These are phyloP conservation scores for Eilema depressum DNA, from an alignment of 2,888 invertebrate genomes.

Conservation along the genomic window DNA sequence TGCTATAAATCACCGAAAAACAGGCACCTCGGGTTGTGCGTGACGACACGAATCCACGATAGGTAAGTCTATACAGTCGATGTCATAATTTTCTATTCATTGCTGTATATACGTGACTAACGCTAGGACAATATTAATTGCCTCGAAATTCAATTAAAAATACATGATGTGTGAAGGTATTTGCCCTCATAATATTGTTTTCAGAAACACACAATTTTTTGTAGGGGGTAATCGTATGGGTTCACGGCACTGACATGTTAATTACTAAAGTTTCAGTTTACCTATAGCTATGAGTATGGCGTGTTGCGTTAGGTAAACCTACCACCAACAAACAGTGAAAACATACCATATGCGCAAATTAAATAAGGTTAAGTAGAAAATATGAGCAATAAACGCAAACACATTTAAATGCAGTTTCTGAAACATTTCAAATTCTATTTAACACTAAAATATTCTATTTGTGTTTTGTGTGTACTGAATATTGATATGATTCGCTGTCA, in stretches of 20 bases:
- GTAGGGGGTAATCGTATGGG: neutral
- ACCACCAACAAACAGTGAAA: neutral
- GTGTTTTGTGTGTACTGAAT: constrained; percentile 17
- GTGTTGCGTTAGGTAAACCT: neutral
- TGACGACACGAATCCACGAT: constrained; percentile 58
- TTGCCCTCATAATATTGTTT: neutral
- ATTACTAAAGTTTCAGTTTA: neutral
- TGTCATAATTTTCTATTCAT: constrained; percentile 83
- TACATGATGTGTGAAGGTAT: neutral
- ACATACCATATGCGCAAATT: neutral
- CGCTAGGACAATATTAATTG: constrained; percentile 70
- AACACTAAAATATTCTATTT: constrained; percentile 6
- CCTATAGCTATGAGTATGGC: neutral
- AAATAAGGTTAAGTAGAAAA: neutral
- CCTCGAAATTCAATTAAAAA: constrained; percentile 47
- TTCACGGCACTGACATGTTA: neutral
- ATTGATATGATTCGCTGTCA: constrained; percentile 35
- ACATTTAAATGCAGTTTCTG: neutral
- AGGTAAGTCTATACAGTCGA: constrained; percentile 64
- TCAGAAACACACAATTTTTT: neutral
- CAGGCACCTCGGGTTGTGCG: constrained; percentile 66
- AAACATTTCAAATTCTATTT: constrained; percentile 8
- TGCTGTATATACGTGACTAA: constrained; percentile 77
- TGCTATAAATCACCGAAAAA: constrained; percentile 83
- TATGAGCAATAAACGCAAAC: neutral